These are phyloP conservation scores for Ornithoptera alexandrae DNA, from an alignment of 2,888 invertebrate genomes.

Conservation along the genomic window DNA sequence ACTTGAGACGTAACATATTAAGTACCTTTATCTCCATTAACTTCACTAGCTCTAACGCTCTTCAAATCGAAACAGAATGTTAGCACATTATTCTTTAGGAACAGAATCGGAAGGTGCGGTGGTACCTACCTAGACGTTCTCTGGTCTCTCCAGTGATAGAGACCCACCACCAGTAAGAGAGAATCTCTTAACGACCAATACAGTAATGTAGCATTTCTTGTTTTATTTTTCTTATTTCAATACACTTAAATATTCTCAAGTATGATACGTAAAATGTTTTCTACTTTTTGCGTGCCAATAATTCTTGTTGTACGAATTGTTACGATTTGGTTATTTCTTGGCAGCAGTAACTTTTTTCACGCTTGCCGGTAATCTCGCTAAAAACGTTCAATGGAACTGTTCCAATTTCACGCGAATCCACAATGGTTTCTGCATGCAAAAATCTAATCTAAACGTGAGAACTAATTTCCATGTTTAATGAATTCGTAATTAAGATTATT, in stretches of 20 bases:
- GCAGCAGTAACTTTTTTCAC: slow-evolving; percentile 2
- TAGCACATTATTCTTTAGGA: no score
- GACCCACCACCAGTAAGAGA: no score
- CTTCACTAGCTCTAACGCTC: no score
- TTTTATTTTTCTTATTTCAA: no score
- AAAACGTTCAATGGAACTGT: slow-evolving; percentile 25
- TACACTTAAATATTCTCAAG: background rate
- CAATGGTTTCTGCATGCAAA: slow-evolving; percentile 16
- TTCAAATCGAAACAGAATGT: no score
- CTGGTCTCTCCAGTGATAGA: no score
- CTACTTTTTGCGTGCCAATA: background rate
- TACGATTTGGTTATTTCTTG: slow-evolving; percentile 1
- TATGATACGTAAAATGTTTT: background rate
- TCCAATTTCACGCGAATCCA: slow-evolving; percentile 13
- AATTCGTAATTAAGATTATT: slow-evolving; percentile 19
- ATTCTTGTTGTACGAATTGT: background rate
- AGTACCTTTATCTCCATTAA: no score
- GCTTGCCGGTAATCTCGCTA: slow-evolving; percentile 7
- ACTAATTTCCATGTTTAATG: slow-evolving; percentile 20
- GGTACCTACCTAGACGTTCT: no score
- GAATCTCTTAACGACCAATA: no score
- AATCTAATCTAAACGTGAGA: slow-evolving; percentile 11
- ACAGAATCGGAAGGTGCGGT: no score
- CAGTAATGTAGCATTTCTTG: no score
- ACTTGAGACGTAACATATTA: no score